Evolutionary conservation across 2,888 invertebrate genomes (phyloP), one percentile per base, ranked within the genome.

Genomic region (Cephus spinipes): DNA sequence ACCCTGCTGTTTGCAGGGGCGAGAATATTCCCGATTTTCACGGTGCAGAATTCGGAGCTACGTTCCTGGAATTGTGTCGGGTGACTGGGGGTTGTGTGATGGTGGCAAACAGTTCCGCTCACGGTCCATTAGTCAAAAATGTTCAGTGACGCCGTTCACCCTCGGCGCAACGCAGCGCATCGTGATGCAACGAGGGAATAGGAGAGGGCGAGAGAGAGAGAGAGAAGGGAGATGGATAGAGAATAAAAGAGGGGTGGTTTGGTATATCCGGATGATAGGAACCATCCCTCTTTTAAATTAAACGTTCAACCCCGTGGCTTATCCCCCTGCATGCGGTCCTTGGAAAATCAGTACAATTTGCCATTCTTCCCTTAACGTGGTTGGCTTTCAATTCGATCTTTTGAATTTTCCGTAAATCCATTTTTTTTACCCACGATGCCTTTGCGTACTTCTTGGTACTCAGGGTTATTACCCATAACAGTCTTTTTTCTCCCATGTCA

Each of bases 81-180:
- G 83, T 83, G 82, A 81, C 81, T 84, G 81, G 79, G 85, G 85
- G 83, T 85, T 83, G 87, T 84, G 86, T 85, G 87, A 87, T 87
- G 84, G 84, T 83, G 85, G 86, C 86, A 87, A 88, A 89, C 87
- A 87, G 86, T 87, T 85, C 86, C 85, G 81, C 85, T 89, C 88
- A 88, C 87, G 88, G 88, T 87, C 87, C 89, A 90, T 90, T 90
- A 89, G 88, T 88, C 85, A 87, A 87, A 89, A 89, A 86, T 86
- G 84, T 81, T 78, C 79, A 77, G 78, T 74, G 34, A 68, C 75
- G 79, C 78, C 82, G 83, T 81, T 84, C 83, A 80, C 81, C 80
- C 83, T 84, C 82, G 81, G 80, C 78, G 79, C 69, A 69, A 69
- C 74, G 76, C 78, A 71, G 30, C 69, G 36, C 73, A 77, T 32